A percentile compares a stretch with the other conserved stretches of the same genome.
phyloP scores from a whole-genome alignment of 2,113 vertebrate species.

The Atrichornis clamosus region DNA sequence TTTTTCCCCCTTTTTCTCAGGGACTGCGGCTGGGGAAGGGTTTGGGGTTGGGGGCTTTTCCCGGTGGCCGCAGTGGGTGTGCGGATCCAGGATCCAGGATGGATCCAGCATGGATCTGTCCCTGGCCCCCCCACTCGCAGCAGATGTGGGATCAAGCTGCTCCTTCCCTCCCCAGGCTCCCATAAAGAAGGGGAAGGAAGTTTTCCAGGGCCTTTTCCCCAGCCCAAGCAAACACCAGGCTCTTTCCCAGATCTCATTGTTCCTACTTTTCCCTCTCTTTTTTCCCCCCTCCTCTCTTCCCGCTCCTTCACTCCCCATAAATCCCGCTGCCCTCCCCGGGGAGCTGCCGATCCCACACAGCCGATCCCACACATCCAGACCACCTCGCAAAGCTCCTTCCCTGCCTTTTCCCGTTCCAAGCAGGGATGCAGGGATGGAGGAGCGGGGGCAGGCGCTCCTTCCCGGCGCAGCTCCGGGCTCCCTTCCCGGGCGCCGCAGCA shows the following conservation, averaged over 20 bases:
- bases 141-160: background rate
- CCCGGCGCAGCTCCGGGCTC: background rate
- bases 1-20: fast-evolving
- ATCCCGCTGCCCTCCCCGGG: background rate
- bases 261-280: background rate
- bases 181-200: conserved; percentile 1
- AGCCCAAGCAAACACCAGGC: background rate
- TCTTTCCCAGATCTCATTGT: background rate
- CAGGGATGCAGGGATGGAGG: background rate
- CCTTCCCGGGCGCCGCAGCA: background rate
- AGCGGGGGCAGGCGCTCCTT: background rate
- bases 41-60: background rate
- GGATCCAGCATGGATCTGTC: background rate
- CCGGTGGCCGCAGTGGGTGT: fast-evolving
- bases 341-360: background rate
- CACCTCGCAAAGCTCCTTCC: background rate
- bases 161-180: background rate
- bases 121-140: background rate
- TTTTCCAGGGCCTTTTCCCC: background rate
- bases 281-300: no score
- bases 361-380: background rate
- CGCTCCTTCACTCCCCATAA: background rate
- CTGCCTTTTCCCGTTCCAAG: background rate
- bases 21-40: fast-evolving
- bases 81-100: no score